Conservation (phyloP, 2,888 invertebrate species). For the Drosophila neoperkinsi region DNA sequence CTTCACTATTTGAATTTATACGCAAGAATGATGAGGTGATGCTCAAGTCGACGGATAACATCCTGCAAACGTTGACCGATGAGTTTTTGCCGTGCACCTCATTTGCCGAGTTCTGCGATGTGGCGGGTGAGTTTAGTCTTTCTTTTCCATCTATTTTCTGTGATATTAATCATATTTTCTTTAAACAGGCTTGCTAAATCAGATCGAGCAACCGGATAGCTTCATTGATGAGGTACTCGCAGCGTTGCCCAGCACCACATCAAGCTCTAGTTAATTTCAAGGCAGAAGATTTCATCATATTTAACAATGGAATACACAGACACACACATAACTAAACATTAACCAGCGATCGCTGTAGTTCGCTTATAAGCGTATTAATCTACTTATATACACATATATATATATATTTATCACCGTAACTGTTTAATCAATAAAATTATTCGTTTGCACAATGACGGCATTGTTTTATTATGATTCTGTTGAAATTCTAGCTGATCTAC, state of each 20-base stretch:
- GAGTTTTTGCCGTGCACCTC: constrained; percentile 96
- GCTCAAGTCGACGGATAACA: constrained; percentile 93
- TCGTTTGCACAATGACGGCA: constrained; percentile 72
- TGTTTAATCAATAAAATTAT: constrained; percentile 80
- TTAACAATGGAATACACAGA: constrained; percentile 9
- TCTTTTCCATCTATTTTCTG: neutral
- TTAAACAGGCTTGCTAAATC: constrained; percentile 80
- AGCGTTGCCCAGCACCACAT: constrained; percentile 76
- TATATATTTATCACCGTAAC: constrained; percentile 71
- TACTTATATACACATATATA: constrained; percentile 46
- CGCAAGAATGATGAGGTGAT: constrained; percentile 96
- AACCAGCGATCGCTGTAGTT: constrained; percentile 23
- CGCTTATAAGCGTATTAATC: constrained; percentile 47
- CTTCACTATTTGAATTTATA: constrained; percentile 95
- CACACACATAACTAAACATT: constrained; percentile 28
- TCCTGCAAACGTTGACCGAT: constrained; percentile 93
- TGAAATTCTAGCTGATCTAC: neutral
- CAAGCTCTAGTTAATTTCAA: constrained; percentile 70
- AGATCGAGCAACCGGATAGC: constrained; percentile 83
- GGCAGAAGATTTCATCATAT: constrained; percentile 30
- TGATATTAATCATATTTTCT: neutral
- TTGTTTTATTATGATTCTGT: neutral
- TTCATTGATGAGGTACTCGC: constrained; percentile 83
- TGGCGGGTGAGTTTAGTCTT: constrained; percentile 87
- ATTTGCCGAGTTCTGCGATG: constrained; percentile 97